Percentiles rank a stretch among this genome's conserved stretches.
Evolutionary conservation across 1,140 invertebrate genomes (phyloP).

Genomic region (Periplaneta americana): DNA sequence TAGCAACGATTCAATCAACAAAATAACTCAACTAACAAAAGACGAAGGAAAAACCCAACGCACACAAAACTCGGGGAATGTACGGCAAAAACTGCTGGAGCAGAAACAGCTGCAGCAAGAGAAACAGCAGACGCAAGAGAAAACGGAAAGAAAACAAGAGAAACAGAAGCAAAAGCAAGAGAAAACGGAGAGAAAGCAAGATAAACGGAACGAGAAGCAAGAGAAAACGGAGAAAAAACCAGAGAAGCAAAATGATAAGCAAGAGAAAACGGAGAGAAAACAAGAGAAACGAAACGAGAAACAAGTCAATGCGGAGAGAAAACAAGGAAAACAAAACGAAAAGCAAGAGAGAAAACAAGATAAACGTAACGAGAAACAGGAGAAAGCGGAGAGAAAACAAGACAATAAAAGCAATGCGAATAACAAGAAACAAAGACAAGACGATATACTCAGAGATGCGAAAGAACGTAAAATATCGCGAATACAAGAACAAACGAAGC

Average conservation of each 20-base stretch:
- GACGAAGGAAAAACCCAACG: not conserved
- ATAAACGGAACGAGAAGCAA: not conserved
- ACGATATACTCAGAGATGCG: not conserved
- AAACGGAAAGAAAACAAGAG: not conserved
- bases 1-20: not conserved
- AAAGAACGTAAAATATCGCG: too few relatives aligned
- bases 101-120: not conserved
- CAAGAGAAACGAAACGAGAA: not conserved
- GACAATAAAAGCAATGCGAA: not conserved
- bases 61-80: not conserved
- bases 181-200: not conserved
- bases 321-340: not conserved
- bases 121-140: not conserved
- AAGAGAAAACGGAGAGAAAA: not conserved
- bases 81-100: not conserved
- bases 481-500: not conserved
- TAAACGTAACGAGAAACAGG: not conserved
- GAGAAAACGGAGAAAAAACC: not conserved
- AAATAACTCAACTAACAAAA: not conserved
- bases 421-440: not conserved
- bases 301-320: not conserved
- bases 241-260: not conserved
- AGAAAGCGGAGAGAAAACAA: not conserved
- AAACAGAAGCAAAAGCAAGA: not conserved
- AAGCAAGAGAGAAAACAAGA: not conserved